Evolutionary conservation across 1,140 invertebrate genomes (phyloP), one percentile per base, ranked within the genome.

Genomic region (Pollicipes pollicipes): DNA sequence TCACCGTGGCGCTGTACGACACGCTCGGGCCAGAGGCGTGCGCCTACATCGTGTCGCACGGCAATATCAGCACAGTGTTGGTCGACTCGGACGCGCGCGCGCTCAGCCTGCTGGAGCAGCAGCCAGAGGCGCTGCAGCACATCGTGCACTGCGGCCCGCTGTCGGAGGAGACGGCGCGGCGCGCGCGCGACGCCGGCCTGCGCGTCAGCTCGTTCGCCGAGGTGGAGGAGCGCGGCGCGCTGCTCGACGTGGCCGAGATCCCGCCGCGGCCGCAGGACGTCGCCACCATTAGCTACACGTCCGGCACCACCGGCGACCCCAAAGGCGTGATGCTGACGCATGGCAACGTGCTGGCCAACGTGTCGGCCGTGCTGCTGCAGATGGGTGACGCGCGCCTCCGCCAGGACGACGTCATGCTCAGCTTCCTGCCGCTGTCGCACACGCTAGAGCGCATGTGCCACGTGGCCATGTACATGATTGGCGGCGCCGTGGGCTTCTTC

Each of bases 401-500:
- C 37, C 67, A 73, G 17, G 73, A 83, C 72, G 91, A 94, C 78
- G 83, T 86, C 21, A 89, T 95, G 88, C 88, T 97, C 37, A 97
- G 93, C 68, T 98, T 97, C 81, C 84, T 98, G 71, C 96, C 96
- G 3, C 80, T 98, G 74, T 94, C 95, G 67, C 95, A 98, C 78
- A 96, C 97, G 91, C 85, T 97, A 74, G 92, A 95, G 80, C 83
- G 90, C 69, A 91, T 89, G 79, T 94, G 90, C 79, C 90, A 93
- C 82, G 86, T 89, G 80, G 74, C 68, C 68, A 29, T 66, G 29
- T 13, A 30, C 4, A 35, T 70, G 31, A 17, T 30, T 24, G 69
- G 69, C 66, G 69, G 32, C 31, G 10, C 32, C 24, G 26, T 84
- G 29, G 83, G 83, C 27, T 84, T 81, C 76, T 84, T 76, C 71